Percentiles rank a stretch among this genome's conserved stretches.
Evolutionary conservation across 2,888 invertebrate genomes (phyloP).

Genomic region (Cremastobaeus sp.): DNA sequence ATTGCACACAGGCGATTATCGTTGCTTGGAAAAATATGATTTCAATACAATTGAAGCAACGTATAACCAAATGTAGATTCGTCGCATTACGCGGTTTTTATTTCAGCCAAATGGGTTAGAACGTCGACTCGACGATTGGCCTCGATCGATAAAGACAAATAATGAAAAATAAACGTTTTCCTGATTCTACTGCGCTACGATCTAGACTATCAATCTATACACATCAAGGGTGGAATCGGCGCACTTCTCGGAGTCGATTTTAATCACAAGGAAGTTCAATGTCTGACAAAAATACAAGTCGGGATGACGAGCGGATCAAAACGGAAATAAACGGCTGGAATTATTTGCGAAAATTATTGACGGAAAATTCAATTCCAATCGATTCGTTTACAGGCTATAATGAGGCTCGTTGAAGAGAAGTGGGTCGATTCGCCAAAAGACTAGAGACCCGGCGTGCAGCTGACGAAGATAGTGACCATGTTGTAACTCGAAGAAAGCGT

Average conservation of each 20-base stretch:
- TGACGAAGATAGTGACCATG: constrained; percentile 69
- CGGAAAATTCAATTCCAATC: too few species aligned
- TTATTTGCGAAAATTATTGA: too few species aligned
- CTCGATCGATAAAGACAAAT: constrained; percentile 46
- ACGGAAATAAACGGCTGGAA: too few species aligned
- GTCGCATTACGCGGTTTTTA: constrained; percentile 7
- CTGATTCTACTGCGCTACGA: constrained; percentile 62
- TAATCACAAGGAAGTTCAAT: too few species aligned
- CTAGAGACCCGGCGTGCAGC: constrained; percentile 77
- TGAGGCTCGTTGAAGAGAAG: constrained; percentile 33
- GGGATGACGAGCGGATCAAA: too few species aligned
- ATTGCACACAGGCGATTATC: constrained; percentile 61
- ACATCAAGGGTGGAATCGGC: constrained; percentile 60
- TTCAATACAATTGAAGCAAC: constrained; percentile 57
- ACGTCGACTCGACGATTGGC: constrained; percentile 44
- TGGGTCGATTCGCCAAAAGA: constrained; percentile 67
- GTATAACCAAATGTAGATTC: constrained; percentile 44
- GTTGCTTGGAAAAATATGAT: constrained; percentile 69
- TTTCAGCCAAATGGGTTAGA: constrained; percentile 33
- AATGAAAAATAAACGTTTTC: constrained; percentile 57
- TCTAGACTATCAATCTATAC: constrained; percentile 62
- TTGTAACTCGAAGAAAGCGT: constrained; percentile 72
- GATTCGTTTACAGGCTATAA: constrained; percentile 40
- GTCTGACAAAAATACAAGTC: too few species aligned
- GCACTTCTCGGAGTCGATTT: too few species aligned